Evolutionary conservation across 2,888 invertebrate species (phyloP), one percentile per base, ranked within the genome.

Genomic region (Patella caerulea): DNA sequence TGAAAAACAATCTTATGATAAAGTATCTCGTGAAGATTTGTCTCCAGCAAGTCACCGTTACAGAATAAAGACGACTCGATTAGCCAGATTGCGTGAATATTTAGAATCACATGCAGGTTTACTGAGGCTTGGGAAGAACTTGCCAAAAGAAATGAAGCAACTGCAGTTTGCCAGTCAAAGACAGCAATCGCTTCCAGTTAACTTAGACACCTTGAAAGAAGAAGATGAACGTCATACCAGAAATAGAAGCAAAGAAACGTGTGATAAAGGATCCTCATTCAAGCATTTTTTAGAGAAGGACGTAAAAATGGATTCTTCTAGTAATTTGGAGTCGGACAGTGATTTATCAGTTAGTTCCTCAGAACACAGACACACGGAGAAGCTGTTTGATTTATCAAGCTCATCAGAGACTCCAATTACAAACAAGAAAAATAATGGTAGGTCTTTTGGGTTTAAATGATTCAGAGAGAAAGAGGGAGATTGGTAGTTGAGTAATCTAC

Each of bases 151-250:
- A 24, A 71, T 55, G 24, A 79, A 78, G 15, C 75, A 83, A 24
- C 75, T 74, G 65, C 79, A 82, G 54, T 88, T 87, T 82, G 84
- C 86, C 12, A 78, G 76, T 65, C 80, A 80, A 15, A 79, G 87
- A 24, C 88, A 89, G 65, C 88, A 86, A 54, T 88, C 90, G 9
- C 74, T 90, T n/a, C 88, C 89, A 24, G 74, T 87, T 9, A 85
- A 81, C 77, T 80, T 90, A 12, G 89, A 89, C 73, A 88, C 89
- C 15, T 80, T 89, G 14, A 84, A 80, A 73, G 88, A 88, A 77
- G 88, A 87, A 77, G 89, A 88, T 34, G 88, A 89, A 75, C 79
- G 78, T 9, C 82, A 72, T 53, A 52, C 71, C 12, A 55, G 74
- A 19, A 75, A 74, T 45, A 74, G 74, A n/a, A 69, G 29, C 69